phyloP scores from a whole-genome alignment of 2,888 invertebrate genomes.

The Caenorhabditis sp. region DNA sequence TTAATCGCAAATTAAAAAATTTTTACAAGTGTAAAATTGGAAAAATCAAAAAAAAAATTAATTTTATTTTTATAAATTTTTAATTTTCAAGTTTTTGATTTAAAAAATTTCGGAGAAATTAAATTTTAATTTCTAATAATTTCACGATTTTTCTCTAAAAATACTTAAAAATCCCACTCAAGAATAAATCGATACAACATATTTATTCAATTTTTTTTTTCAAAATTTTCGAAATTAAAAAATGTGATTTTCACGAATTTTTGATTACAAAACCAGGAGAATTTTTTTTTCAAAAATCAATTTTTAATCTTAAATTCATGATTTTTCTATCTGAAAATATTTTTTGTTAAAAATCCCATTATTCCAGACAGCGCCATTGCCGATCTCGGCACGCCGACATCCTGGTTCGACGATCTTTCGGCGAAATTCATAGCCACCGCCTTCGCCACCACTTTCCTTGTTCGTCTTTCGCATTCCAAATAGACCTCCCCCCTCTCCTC shows the following conservation, averaged over 20 bases:
- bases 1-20: too few species aligned
- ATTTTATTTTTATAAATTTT: neutral
- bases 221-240: too few species aligned
- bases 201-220: too few species aligned
- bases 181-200: too few species aligned
- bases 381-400: slow-evolving; percentile 53
- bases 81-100: too few species aligned
- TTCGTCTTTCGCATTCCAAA: slow-evolving; percentile 41
- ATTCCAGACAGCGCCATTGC: slow-evolving; percentile 63
- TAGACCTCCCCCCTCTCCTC: neutral
- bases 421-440: slow-evolving; percentile 50
- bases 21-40: too few species aligned
- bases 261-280: too few species aligned
- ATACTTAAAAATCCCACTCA: too few species aligned
- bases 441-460: slow-evolving; percentile 52
- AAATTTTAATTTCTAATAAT: neutral
- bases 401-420: slow-evolving; percentile 56
- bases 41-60: too few species aligned
- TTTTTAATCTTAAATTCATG: too few species aligned
- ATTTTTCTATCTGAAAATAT: neutral
- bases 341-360: neutral
- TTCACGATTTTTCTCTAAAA: neutral
- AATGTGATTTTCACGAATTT: too few species aligned
- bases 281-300: neutral
- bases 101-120: neutral